Evolutionary conservation across 2,888 invertebrate genomes (phyloP).

Genomic region (Pristionchus arcanus): DNA sequence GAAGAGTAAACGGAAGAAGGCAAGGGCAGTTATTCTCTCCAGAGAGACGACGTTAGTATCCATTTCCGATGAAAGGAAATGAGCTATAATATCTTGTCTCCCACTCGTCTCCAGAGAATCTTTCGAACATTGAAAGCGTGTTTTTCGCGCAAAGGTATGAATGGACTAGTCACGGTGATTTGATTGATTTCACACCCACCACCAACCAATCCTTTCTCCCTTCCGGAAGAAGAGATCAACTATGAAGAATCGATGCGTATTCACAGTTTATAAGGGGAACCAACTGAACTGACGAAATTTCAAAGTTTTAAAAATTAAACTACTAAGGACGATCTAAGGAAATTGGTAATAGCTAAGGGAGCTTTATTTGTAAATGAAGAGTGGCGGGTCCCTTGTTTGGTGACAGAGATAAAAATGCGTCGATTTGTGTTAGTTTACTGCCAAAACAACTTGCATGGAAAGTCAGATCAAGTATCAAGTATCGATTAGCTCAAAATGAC

Average conservation of each 20-base stretch:
- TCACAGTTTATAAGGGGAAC: background rate
- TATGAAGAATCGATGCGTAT: background rate
- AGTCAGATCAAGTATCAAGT: background rate
- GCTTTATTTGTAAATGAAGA: background rate
- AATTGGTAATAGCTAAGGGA: background rate
- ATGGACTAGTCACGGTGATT: constrained; percentile 30
- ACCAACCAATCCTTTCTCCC: background rate
- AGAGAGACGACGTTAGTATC: constrained; percentile 41
- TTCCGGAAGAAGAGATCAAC: background rate
- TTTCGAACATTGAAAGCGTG: constrained; percentile 31
- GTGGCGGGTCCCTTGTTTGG: background rate
- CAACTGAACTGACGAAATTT: too few relatives aligned
- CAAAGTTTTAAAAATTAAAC: too few relatives aligned
- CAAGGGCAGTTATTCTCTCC: constrained; percentile 3
- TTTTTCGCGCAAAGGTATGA: background rate
- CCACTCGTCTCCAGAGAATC: background rate
- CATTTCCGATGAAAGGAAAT: background rate
- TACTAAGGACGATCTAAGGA: too few relatives aligned
- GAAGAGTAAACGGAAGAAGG: constrained; percentile 39
- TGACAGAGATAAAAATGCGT: background rate
- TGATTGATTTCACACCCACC: constrained; percentile 34
- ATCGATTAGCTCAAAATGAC: background rate
- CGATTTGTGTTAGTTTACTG: constrained; percentile 27
- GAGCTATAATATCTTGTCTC: background rate
- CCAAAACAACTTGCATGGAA: background rate